Conservation (phyloP, 2,797 vertebrate species). For the Lacerta agilis region DNA sequence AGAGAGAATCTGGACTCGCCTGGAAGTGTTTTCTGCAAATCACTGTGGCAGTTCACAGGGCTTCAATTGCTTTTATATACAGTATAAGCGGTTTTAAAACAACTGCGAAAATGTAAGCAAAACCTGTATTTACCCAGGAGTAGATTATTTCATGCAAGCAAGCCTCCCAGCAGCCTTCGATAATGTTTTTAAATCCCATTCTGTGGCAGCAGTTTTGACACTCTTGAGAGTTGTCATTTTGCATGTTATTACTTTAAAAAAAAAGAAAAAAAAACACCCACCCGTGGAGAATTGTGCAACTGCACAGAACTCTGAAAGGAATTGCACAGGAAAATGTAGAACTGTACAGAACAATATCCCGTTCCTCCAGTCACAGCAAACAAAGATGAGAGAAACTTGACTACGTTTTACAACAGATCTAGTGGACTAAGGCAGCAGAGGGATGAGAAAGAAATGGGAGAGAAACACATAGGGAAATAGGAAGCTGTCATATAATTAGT, state of each 20-base stretch:
- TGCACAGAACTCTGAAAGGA: background rate
- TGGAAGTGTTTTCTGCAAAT: background rate
- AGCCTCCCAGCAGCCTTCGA: background rate
- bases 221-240: background rate
- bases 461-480: background rate
- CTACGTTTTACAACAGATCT: background rate
- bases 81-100: background rate
- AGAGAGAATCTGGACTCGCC: no score
- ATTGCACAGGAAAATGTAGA: background rate
- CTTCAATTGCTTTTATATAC: background rate
- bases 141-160: background rate
- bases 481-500: no score
- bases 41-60: background rate
- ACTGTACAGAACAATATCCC: background rate
- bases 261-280: no score
- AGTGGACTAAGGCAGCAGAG: no score
- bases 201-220: background rate
- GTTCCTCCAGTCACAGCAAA: background rate
- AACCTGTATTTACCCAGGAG: background rate
- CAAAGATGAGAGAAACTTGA: background rate
- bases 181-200: background rate
- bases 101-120: background rate
- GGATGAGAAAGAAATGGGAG: background rate
- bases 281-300: background rate
- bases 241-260: no score